These are phyloP conservation scores for Trigoniulus corallinus DNA, from an alignment of 1,140 invertebrate species.

Conservation along the genomic window DNA sequence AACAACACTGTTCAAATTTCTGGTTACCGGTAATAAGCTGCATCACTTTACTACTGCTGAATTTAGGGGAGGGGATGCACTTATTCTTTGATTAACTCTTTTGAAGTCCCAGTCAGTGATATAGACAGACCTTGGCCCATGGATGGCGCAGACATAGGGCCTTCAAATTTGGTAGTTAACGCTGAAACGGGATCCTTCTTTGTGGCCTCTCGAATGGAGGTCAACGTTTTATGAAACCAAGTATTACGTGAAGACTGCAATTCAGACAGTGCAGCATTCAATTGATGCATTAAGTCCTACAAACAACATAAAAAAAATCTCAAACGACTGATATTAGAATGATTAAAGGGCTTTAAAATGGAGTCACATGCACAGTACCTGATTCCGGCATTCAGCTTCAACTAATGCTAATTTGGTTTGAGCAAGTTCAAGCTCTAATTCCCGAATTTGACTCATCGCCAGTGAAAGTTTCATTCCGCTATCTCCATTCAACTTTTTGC, in stretches of 20 bases:
- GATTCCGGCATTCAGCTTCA: constrained; percentile 90
- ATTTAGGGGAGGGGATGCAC: too few species aligned
- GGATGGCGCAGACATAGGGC: too few species aligned
- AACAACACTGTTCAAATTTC: too few species aligned
- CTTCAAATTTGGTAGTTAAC: too few species aligned
- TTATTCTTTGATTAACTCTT: too few species aligned
- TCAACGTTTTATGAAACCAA: constrained; percentile 79
- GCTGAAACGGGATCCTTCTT: constrained; percentile 17
- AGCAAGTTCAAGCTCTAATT: constrained; percentile 86
- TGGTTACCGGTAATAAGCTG: too few species aligned
- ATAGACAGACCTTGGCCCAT: too few species aligned
- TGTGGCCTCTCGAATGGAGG: constrained; percentile 46
- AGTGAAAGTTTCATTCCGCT: constrained; percentile 10
- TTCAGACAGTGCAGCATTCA: constrained; percentile 63
- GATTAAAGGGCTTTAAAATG: too few species aligned
- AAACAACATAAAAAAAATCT: constrained; percentile 11
- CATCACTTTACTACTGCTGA: too few species aligned
- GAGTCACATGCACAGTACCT: too few species aligned
- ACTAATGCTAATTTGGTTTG: constrained; percentile 92
- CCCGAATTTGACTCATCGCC: constrained; percentile 44
- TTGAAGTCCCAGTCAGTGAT: too few species aligned
- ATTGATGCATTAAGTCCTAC: constrained; percentile 80
- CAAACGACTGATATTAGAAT: too few species aligned
- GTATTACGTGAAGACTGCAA: constrained; percentile 56
- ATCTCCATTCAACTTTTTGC: constrained; percentile 16